A percentile compares a stretch with the other conserved stretches of the same genome.
Conservation (phyloP, 2,888 invertebrate genomes). For the Suillia variegata region DNA sequence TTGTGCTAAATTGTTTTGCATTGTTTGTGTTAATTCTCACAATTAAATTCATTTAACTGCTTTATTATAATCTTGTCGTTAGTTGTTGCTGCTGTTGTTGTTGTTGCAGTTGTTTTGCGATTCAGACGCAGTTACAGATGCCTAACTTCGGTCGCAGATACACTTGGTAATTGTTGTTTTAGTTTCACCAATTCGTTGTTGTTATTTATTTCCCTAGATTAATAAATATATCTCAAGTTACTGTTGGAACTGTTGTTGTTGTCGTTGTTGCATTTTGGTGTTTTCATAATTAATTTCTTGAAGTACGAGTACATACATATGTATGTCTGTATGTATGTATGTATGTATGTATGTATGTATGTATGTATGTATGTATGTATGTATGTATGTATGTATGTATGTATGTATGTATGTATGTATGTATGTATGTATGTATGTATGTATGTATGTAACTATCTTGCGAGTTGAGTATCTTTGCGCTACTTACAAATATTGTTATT, state of each 20-base stretch:
- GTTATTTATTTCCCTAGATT: too few species aligned
- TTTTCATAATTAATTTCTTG: conserved; percentile 11
- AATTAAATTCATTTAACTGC: conserved; percentile 54
- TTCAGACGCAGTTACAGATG: background rate
- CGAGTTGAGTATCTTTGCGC: background rate
- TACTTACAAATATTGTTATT: background rate
- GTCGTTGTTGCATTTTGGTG: background rate
- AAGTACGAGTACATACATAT: too few species aligned
- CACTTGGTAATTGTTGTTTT: conserved; percentile 19
- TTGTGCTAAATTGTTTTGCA: conserved; percentile 19
- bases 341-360: too few species aligned
- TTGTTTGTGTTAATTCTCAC: conserved; percentile 37
- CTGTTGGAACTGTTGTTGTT: background rate
- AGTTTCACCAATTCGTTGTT: conserved; percentile 22
- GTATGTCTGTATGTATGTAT: too few species aligned
- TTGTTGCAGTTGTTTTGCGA: background rate
- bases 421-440: too few species aligned
- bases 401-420: too few species aligned
- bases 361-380: too few species aligned
- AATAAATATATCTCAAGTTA: conserved; percentile 8
- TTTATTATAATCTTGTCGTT: conserved; percentile 42
- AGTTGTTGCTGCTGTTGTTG: conserved; percentile 2
- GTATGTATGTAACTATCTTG: too few species aligned
- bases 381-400: too few species aligned
- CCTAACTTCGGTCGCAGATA: too few species aligned